Evolutionary conservation across 2,888 invertebrate species (phyloP), one percentile per base, ranked within the genome.

Genomic region (Lingula anatina): DNA sequence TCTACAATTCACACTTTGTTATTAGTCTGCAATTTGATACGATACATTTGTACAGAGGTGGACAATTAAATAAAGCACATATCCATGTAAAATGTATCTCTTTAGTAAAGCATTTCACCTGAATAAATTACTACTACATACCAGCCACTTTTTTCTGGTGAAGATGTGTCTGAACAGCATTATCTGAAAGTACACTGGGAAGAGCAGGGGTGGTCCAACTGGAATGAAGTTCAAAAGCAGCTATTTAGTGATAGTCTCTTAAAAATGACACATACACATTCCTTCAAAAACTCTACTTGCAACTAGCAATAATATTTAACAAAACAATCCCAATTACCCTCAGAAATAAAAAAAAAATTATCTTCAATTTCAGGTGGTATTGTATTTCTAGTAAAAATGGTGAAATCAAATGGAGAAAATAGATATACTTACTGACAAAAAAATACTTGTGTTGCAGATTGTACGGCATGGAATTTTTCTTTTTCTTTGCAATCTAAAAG

Each of bases 141-240:
- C n/a, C n/a, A n/a, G n/a, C 64, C 66, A 73, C 2, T 60, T 50
- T 44, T 53, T 60, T 39, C 73, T 59, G 3, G 58, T 64, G 31
- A 64, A 57, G n/a, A 68, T 55, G 53, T 68, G 71, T 35, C 70
- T 55, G 37, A 75, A 63, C n/a, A 68, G 54, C 64, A 69, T 72
- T 42, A 65, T 59, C 60, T 74, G 73, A 63, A 75, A 75, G 53
- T 71, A 75, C 4, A 73, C 58, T 5, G 73, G 73, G 51, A 75
- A 73, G 59, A 74, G 59, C 37, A 73, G 57, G n/a, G 75, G 75
- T n/a, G 73, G 70, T 3, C 70, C 69, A 55, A 71, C 71, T 72
- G 66, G 41, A 65, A 66, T 38, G 43, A 35, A 36, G 31, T 31
- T 36, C 49, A 44, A 1, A 4, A 28, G 5, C 5, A 37, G 18